Evolutionary conservation across 2,113 vertebrate genomes (phyloP).

Genomic region (Nothocercus julius): DNA sequence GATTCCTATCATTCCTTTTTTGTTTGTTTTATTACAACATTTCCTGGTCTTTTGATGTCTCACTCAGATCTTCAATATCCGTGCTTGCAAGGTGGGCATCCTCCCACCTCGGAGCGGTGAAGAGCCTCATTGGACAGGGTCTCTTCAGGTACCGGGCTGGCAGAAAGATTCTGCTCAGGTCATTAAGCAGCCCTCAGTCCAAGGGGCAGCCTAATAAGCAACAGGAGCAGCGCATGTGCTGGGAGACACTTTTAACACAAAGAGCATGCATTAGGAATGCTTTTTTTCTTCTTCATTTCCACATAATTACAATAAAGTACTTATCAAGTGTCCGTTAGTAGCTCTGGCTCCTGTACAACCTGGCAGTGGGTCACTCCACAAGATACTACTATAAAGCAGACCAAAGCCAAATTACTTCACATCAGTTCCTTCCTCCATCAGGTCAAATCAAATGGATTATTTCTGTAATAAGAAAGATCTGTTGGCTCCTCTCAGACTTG

Average conservation of each 20-base stretch:
- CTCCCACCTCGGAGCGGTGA: neutral
- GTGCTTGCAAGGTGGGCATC: neutral
- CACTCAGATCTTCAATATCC: neutral
- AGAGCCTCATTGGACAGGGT: accelerated
- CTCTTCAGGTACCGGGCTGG: neutral
- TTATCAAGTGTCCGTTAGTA: neutral
- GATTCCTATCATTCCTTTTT: neutral
- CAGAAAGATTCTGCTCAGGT: neutral
- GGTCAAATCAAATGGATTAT: conserved; percentile 7
- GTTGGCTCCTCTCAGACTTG: neutral
- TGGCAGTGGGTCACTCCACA: neutral
- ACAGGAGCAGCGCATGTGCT: neutral
- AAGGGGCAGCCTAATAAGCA: neutral
- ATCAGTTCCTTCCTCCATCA: neutral
- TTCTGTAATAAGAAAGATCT: conserved; percentile 18
- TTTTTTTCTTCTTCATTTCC: neutral
- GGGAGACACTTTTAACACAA: neutral
- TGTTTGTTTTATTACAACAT: neutral
- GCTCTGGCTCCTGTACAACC: neutral
- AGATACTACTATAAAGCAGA: neutral
- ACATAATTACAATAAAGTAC: neutral
- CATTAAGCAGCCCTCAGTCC: neutral
- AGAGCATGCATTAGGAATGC: neutral
- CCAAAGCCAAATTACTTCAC: conserved; percentile 44
- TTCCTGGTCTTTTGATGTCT: neutral